phyloP scores from a whole-genome alignment of 2,113 vertebrate genomes.

The Plecturocebus donacophilus region DNA sequence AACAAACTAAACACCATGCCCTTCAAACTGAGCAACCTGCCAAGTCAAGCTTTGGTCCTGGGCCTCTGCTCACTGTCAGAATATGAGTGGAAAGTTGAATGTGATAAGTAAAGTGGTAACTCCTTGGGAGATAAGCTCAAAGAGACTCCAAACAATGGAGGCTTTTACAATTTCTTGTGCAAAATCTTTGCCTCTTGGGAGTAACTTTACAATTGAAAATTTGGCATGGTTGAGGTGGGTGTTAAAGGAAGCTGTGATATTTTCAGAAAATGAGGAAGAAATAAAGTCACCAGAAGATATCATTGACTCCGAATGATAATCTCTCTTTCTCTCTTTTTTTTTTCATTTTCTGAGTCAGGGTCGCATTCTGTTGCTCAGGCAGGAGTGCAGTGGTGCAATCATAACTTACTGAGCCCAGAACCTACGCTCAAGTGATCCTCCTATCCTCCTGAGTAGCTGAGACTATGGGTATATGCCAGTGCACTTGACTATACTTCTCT shows the following conservation, averaged over 20 bases:
- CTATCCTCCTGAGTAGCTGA: too few relatives aligned
- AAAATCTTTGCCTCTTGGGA: background rate
- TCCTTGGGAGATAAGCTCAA: background rate
- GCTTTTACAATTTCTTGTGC: background rate
- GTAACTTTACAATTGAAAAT: slow-evolving; percentile 25
- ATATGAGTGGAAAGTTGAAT: background rate
- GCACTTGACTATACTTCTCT: background rate
- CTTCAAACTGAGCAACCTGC: slow-evolving; percentile 12
- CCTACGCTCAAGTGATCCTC: too few relatives aligned
- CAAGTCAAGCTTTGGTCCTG: background rate
- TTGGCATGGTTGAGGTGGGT: background rate
- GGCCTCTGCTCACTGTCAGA: background rate
- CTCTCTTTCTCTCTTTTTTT: background rate
- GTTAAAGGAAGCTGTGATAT: background rate
- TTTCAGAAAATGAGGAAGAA: slow-evolving; percentile 23
- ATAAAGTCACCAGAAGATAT: background rate
- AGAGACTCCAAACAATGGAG: background rate
- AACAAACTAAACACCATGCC: background rate
- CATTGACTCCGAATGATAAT: background rate
- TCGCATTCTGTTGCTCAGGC: too few relatives aligned
- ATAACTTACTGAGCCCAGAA: too few relatives aligned
- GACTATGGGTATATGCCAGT: too few relatives aligned
- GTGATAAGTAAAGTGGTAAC: background rate
- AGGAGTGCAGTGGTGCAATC: too few relatives aligned
- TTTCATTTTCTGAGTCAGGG: too few relatives aligned